phyloP scores from a whole-genome alignment of 2,888 invertebrate species.

The Cephus pygmeus region DNA sequence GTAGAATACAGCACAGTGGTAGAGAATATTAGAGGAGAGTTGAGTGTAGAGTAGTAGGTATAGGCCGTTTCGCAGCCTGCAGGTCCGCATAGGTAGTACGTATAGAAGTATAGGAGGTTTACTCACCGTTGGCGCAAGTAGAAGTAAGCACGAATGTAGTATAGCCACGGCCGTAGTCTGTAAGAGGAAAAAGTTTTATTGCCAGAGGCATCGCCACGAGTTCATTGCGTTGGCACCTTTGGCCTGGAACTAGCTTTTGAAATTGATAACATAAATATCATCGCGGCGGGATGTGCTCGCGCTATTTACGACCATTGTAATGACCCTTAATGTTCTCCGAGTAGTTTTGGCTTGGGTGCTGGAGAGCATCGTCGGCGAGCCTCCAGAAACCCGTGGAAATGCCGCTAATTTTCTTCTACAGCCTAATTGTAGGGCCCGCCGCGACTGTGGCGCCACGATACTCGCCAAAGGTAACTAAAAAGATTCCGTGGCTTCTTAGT shows the following conservation, averaged over 20 bases:
- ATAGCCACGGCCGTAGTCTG: background rate
- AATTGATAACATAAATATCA: conserved; percentile 63
- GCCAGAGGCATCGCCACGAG: background rate
- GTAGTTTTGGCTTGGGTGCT: conserved; percentile 51
- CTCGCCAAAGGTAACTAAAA: background rate
- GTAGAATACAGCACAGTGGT: background rate
- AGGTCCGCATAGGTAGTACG: background rate
- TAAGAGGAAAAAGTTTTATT: background rate
- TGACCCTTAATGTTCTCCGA: conserved; percentile 63
- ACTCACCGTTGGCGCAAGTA: background rate
- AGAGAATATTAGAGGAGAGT: background rate
- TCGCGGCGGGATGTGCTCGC: conserved; percentile 52
- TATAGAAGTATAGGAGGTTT: background rate
- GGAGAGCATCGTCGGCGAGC: conserved; percentile 10
- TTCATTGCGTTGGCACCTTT: conserved; percentile 24
- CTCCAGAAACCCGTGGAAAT: conserved; percentile 38
- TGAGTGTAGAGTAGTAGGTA: background rate
- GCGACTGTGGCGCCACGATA: background rate
- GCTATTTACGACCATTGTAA: conserved; percentile 62
- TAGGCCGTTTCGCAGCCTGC: background rate
- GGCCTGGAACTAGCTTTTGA: conserved; percentile 28
- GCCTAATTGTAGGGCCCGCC: background rate
- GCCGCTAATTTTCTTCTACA: conserved; percentile 51
- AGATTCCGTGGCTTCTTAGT: background rate
- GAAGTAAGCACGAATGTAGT: background rate